A percentile compares a stretch with the other conserved stretches of the same genome.
phyloP scores from a whole-genome alignment of 2,888 invertebrate genomes.

The Holacanthella duospinosa region DNA sequence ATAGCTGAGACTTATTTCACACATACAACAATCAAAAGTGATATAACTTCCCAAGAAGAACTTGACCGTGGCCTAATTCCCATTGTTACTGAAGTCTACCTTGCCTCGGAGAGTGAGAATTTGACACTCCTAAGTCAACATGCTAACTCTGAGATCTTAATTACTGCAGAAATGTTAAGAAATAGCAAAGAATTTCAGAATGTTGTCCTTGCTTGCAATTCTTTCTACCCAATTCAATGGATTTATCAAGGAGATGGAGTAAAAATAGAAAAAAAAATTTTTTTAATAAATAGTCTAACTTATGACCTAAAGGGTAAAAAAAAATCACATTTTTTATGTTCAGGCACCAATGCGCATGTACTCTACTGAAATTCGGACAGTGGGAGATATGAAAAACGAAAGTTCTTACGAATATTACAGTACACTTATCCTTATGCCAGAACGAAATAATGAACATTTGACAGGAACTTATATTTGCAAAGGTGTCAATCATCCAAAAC shows the following conservation, averaged over 20 bases:
- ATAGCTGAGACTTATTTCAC: no score
- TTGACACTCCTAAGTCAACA: slow-evolving; percentile 22
- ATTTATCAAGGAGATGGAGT: slow-evolving; percentile 34
- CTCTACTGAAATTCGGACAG: slow-evolving; percentile 27
- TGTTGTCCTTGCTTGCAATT: slow-evolving; percentile 33
- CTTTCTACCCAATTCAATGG: slow-evolving; percentile 33
- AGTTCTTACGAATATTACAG: slow-evolving; percentile 27
- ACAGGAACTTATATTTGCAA: slow-evolving; percentile 33
- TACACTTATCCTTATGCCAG: slow-evolving; percentile 34
- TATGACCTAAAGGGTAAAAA: not conserved
- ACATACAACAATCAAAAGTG: no score
- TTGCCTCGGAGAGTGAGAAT: slow-evolving; percentile 23
- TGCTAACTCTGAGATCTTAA: slow-evolving; percentile 24
- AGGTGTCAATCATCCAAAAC: slow-evolving; percentile 21
- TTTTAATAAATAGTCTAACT: not conserved
- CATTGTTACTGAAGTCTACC: slow-evolving; percentile 23
- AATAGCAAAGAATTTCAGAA: slow-evolving; percentile 31
- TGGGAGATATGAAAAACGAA: slow-evolving; percentile 23
- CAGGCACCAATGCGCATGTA: slow-evolving; percentile 26
- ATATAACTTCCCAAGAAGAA: not conserved
- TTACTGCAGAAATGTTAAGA: slow-evolving; percentile 24
- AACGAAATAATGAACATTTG: slow-evolving; percentile 33
- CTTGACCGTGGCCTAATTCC: not conserved
- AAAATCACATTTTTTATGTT: not conserved
- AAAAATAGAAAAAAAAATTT: not conserved